Base-by-base conservation (phyloP, 2,888 invertebrate species). In the Perizoma affinitatum region DNA sequence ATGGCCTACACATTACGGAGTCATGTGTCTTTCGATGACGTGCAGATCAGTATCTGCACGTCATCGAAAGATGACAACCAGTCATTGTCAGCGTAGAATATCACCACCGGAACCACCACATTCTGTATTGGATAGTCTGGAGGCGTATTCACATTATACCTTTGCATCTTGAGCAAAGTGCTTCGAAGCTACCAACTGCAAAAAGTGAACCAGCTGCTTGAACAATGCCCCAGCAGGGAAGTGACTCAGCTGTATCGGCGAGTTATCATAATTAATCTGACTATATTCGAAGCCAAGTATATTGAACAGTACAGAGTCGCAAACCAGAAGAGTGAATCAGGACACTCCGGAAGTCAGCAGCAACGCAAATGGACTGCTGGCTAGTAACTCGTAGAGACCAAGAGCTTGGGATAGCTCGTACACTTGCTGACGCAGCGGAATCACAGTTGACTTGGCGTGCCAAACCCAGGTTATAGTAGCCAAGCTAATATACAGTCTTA, bases 171-270 rank as follows among this genome's bases (percentile, higher is more conserved):
- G 8, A 6, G 50, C 50, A 7, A 51, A 57, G 1, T 44, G 50
- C 34, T 22, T 33, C 11, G 50, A 50, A 1, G 44, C 45, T 4
- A 8, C 45, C 44, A 50, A 9, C 41, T 57, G 56, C 34, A 51
- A 22, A 11, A 38, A 57, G 35, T 57, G 56, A 40, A 45, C 42
- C 11, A 93, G 67, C 64, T 92, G 91, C 67, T 86, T 81, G 0
- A 82, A 76, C 1, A 93, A 90, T 0, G 88, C 79, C 0, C 93
- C 93, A 7, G 92, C 84, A 5, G 74, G 73, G 11, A 65, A 43
- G 50, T 80, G 72, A 4, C 70, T 62, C 38, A 66, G 61, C 9
- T 71, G 65, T 0, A 72, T 62, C 0, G 70, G 69, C 7, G 69
- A 36, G n/a, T 69, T 71, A 6, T 62, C 54, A 8, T 61, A 57